Evolutionary conservation across 2,113 vertebrate genomes (phyloP).

Genomic region (Psammodynastes pulverulentus): DNA sequence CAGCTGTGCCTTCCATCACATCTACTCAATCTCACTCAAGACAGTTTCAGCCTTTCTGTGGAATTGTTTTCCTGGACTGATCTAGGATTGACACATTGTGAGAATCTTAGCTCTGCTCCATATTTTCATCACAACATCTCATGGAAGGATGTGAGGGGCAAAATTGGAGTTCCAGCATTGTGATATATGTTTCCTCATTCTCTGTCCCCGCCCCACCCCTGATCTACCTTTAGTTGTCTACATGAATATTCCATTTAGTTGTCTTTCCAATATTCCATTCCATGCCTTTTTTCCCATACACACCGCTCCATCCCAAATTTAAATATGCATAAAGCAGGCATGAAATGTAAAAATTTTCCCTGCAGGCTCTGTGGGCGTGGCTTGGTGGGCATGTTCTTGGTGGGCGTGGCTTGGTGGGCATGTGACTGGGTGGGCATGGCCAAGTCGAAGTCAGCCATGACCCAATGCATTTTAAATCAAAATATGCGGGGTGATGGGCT

Average conservation of each 20-base stretch:
- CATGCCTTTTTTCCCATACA: not conserved
- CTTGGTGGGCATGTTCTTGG: no score
- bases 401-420: no score
- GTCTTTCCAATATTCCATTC: not conserved
- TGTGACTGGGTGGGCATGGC: no score
- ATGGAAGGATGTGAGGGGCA: not conserved
- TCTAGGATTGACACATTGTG: not conserved
- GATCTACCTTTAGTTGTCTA: not conserved
- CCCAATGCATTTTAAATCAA: no score
- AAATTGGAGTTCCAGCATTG: not conserved
- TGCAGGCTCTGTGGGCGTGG: no score
- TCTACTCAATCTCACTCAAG: not conserved
- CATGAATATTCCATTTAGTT: no score
- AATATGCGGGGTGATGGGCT: no score
- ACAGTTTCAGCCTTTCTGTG: not conserved
- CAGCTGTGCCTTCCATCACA: no score
- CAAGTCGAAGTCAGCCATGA: no score
- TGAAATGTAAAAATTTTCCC: no score
- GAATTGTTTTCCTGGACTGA: not conserved
- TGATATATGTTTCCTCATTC: not conserved
- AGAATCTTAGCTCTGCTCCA: not conserved
- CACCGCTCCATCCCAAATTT: not conserved
- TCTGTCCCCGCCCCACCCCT: not conserved
- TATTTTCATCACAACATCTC: not conserved
- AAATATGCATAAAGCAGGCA: no score